Base-by-base conservation (phyloP, 1,140 invertebrate genomes). In the Calycopis cecrops region DNA sequence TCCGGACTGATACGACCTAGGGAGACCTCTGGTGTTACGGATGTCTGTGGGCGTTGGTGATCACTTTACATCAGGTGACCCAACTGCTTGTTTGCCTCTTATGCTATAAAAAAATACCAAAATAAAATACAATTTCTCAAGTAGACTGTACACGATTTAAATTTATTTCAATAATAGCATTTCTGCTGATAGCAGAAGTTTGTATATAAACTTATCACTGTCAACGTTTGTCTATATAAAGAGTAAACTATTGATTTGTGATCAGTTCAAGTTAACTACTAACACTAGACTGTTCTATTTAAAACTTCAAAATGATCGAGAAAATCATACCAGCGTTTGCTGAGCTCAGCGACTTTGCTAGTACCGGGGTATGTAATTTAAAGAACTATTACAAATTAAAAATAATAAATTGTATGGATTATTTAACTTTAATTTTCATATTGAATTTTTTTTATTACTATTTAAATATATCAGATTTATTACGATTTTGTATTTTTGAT, bases 301-400 rank as follows among this genome's bases (percentile, higher is more conserved):
- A 16, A 12, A 44, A 44, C 12, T 16, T 17, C 12, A 52, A 53
- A n/a, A 69, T 69, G 67, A 55, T 63, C 16, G 61, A 69, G 16
- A 64, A 60, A 34, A 56, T 53, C 12, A n/a, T 59, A 38, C 67
- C 67, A 3, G 55, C 63, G 16, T 69, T 69, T 51, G 51, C 61
- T 3, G 51, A 63, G 21, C 47, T 69, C 1, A 69, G 61, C 35
- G 67, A 69, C 28, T 56, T 65, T 12, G 63, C 55, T 11, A 66
- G 67, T 42, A 18, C 53, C 3, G 52, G 59, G 35, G 63, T 65
- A 55, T 60, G 63, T 62, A 37, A 12, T n/a, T 50, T 55, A 35
- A 47, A 14, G 48, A 47, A 16, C 9, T 49, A n/a, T n/a, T n/a
- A n/a, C n/a, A n/a, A n/a, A n/a, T n/a, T n/a, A n/a, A n/a, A n/a